Evolutionary conservation across 2,797 vertebrate genomes (phyloP).

Genomic region (Nannoperca obscura): DNA sequence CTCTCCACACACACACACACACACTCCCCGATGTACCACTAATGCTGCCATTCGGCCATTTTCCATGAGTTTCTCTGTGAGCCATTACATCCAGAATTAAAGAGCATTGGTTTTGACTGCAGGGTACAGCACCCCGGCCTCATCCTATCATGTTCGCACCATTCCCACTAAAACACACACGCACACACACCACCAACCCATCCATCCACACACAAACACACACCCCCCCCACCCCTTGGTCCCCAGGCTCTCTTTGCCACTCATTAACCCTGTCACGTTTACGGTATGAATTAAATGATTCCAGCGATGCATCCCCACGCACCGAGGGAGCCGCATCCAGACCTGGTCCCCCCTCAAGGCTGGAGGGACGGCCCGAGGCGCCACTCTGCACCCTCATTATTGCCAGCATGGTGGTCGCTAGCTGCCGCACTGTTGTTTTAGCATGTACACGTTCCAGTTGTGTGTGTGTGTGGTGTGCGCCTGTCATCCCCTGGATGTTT

Average conservation of each 20-base stretch:
- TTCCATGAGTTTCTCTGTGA: slow-evolving; percentile 49
- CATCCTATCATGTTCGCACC: slow-evolving; percentile 62
- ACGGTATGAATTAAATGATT: slow-evolving; percentile 86
- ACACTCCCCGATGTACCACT: slow-evolving; percentile 5
- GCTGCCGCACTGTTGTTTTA: slow-evolving; percentile 62
- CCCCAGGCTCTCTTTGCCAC: slow-evolving; percentile 84
- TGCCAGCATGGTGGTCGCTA: slow-evolving; percentile 64
- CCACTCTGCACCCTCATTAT: slow-evolving; percentile 70
- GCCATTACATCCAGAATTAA: slow-evolving; percentile 63
- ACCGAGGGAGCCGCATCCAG: slow-evolving; percentile 58
- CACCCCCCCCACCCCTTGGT: slow-evolving; percentile 37
- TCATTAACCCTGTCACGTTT: slow-evolving; percentile 88
- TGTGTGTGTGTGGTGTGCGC: slow-evolving; percentile 13
- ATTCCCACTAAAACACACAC: slow-evolving; percentile 41
- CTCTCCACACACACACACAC: slow-evolving; percentile 34
- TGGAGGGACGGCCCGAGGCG: slow-evolving; percentile 69
- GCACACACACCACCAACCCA: not conserved
- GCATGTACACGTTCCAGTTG: slow-evolving; percentile 12
- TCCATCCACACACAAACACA: slow-evolving; percentile 11
- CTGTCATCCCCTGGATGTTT: slow-evolving; percentile 36
- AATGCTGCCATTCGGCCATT: slow-evolving; percentile 48
- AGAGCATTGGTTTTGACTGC: slow-evolving; percentile 67
- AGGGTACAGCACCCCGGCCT: slow-evolving; percentile 56
- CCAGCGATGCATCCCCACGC: slow-evolving; percentile 81
- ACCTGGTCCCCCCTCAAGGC: slow-evolving; percentile 46